A percentile compares a stretch with the other conserved stretches of the same genome.
Evolutionary conservation across 2,888 invertebrate species (phyloP).

Genomic region (Zonitis immaculata): DNA sequence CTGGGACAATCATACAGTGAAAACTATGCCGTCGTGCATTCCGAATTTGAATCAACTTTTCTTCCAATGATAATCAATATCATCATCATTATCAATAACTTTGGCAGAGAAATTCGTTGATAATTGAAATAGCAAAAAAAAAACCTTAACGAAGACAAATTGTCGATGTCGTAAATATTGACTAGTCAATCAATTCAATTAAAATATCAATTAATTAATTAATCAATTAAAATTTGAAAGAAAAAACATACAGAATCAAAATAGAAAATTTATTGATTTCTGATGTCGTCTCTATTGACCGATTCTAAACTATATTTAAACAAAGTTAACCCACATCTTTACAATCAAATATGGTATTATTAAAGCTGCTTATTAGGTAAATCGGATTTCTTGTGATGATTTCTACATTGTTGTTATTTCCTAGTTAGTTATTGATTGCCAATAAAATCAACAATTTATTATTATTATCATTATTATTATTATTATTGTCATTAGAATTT

Average conservation of each 20-base stretch:
- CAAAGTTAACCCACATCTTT: neutral
- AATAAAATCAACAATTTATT: neutral
- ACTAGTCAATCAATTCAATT: neutral
- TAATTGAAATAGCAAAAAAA: neutral
- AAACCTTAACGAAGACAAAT: neutral
- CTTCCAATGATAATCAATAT: neutral
- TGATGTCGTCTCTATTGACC: neutral
- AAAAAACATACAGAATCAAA: neutral
- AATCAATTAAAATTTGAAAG: neutral
- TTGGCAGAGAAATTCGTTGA: neutral
- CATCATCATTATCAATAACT: neutral
- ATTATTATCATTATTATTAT: no score
- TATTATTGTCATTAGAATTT: neutral
- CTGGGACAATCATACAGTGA: conserved; percentile 26
- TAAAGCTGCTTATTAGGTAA: conserved; percentile 31
- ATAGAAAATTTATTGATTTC: neutral
- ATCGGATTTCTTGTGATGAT: conserved; percentile 18
- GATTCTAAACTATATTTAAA: neutral
- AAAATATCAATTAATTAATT: no score
- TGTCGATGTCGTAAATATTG: neutral
- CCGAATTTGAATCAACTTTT: conserved; percentile 15
- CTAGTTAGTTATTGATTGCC: conserved; percentile 6
- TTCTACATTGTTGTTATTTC: conserved; percentile 13
- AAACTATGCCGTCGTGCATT: conserved; percentile 24
- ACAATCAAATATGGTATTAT: neutral